Conservation (phyloP, 2,797 vertebrate species). For the Siniperca obscura region DNA sequence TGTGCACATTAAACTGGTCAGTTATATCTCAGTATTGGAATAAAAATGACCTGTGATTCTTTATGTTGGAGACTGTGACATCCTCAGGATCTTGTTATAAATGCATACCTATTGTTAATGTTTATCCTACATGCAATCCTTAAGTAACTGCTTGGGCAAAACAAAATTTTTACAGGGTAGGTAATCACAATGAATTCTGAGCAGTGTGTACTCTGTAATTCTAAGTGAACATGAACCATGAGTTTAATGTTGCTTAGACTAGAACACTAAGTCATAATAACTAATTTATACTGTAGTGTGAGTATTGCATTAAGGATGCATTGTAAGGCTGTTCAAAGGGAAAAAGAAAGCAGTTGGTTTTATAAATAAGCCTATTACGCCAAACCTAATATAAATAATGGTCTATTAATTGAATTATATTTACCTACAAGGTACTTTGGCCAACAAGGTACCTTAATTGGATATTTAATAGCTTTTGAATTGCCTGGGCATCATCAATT, state of each 20-base stretch:
- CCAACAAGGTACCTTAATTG: slow-evolving; percentile 62
- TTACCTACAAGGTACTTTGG: slow-evolving; percentile 55
- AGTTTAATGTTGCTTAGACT: slow-evolving; percentile 20
- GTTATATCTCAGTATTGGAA: neutral
- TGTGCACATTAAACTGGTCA: neutral
- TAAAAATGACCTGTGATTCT: neutral
- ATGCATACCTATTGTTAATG: slow-evolving; percentile 13
- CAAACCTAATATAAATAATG: slow-evolving; percentile 60
- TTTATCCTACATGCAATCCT: slow-evolving; percentile 21
- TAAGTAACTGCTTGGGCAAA: neutral
- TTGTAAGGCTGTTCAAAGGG: neutral
- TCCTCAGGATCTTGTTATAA: neutral
- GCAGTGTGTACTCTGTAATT: neutral
- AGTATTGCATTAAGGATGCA: slow-evolving; percentile 11
- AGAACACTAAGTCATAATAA: slow-evolving; percentile 9
- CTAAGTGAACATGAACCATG: slow-evolving; percentile 19
- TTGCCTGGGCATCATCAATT: slow-evolving; percentile 58
- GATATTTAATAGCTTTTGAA: slow-evolving; percentile 68
- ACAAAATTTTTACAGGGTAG: neutral
- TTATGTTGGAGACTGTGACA: neutral
- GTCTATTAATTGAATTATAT: slow-evolving; percentile 65
- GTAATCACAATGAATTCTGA: slow-evolving; percentile 25
- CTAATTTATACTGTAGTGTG: slow-evolving; percentile 1
- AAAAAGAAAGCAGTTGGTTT: slow-evolving; percentile 50
- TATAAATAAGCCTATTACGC: slow-evolving; percentile 47